Evolutionary conservation across 2,888 invertebrate species (phyloP), one percentile per base, ranked within the genome.

Genomic region (Gasteruption jaculator): DNA sequence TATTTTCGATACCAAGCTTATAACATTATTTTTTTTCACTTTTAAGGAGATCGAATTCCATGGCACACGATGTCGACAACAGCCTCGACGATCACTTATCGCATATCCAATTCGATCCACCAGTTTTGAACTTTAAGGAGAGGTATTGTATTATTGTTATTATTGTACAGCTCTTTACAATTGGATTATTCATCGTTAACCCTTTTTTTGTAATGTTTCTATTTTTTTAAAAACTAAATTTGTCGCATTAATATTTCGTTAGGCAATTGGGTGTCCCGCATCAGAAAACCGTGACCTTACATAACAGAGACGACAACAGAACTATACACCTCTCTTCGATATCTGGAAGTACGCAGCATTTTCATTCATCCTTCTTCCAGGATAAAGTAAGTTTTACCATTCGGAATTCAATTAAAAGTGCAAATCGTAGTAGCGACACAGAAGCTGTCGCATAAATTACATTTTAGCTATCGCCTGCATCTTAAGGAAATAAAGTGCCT

Each of bases 341-440:
- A 66, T 91, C 93, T 53, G 94, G 94, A 61, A 91, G 85, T 72
- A 91, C 92, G 57, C 85, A 89, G 22, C 90, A 93, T 76, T 96
- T 96, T 77, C 93, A 96, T 73, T 93, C 94, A 63, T 94, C 95
- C 53, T 95, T 96, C 79, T 95, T 95, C 73, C 87, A 92, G 65
- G 85, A 92, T 63, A 93, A 93, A 82, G 93, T 94, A 71, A 73
- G 71, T 49, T 37, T 32, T 38, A 3, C 15, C 11, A 22, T 22
- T 8, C 7, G 24, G 24, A 11, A 5, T 18, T 29, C n/a, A 24
- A 27, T 10, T 38, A 11, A 7, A 18, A n/a, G n/a, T n/a, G n/a
- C n/a, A n/a, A n/a, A n/a, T n/a, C n/a, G n/a, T n/a, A n/a, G n/a
- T n/a, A n/a, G n/a, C n/a, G n/a, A n/a, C n/a, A n/a, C n/a, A n/a